Evolutionary conservation across 1,140 invertebrate species (phyloP).

Genomic region (Sinonovacula constricta): DNA sequence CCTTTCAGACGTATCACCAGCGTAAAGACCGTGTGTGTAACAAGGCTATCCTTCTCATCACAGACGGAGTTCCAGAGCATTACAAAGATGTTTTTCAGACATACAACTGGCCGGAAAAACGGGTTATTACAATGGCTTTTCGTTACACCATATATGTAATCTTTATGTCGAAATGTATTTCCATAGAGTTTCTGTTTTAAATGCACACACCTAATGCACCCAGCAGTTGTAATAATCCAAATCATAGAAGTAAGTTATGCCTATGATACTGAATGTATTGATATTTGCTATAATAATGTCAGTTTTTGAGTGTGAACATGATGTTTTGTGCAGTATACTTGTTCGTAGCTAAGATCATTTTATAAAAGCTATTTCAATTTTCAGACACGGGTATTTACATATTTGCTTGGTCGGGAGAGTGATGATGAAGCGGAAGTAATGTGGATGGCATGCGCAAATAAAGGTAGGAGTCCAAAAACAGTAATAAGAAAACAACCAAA

Average conservation of each 20-base stretch:
- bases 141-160: background rate
- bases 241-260: no score
- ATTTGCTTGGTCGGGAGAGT: conserved; percentile 96
- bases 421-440: conserved; percentile 93
- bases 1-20: conserved; percentile 92
- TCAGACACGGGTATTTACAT: conserved; percentile 97
- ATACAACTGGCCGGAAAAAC: conserved; percentile 85
- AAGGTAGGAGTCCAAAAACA: conserved; percentile 83
- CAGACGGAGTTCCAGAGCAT: conserved; percentile 97
- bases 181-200: no score
- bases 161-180: no score
- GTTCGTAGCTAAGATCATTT: no score
- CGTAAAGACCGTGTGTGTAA: conserved; percentile 90
- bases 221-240: no score
- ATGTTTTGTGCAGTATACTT: no score
- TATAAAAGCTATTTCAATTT: no score
- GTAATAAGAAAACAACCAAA: background rate
- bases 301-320: no score
- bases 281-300: no score
- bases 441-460: conserved; percentile 98
- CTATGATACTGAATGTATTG: no score
- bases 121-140: conserved; percentile 52
- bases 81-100: conserved; percentile 93
- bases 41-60: conserved; percentile 98
- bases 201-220: no score